phyloP scores from a whole-genome alignment of 2,888 invertebrate species.

The Xylota sylvarum region DNA sequence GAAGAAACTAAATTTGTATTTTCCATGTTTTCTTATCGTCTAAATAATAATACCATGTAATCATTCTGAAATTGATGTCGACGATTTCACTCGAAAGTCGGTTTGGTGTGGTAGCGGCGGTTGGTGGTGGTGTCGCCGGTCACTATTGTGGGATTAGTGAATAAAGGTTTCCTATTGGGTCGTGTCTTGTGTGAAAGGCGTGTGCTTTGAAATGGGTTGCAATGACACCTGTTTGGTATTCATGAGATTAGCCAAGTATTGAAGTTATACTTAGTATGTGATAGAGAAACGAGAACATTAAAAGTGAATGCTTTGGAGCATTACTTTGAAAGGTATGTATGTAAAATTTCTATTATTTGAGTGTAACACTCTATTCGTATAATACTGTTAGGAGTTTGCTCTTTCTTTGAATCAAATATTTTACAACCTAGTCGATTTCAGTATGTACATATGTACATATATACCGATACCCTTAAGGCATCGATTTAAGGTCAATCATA shows the following conservation, averaged over 20 bases:
- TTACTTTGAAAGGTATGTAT: no score
- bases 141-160: conserved; percentile 46
- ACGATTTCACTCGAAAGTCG: conserved; percentile 58
- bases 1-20: conserved; percentile 64
- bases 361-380: no score
- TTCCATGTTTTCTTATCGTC: conserved; percentile 73
- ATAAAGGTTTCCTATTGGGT: conserved; percentile 61
- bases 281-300: neutral
- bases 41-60: conserved; percentile 71
- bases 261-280: neutral
- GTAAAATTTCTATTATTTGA: no score
- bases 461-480: no score
- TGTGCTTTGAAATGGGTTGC: conserved; percentile 37
- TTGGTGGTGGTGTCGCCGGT: conserved; percentile 24
- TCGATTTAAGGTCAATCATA: no score
- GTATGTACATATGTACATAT: no score
- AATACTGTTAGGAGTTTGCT: no score
- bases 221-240: conserved; percentile 37
- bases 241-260: conserved; percentile 15
- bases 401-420: no score
- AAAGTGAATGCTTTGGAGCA: neutral
- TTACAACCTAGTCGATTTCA: no score
- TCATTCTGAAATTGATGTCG: conserved; percentile 70
- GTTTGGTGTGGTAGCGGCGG: conserved; percentile 38
- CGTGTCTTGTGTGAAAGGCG: conserved; percentile 40